Conservation (phyloP, 1,140 invertebrate species). For the Listronotus oregonensis region DNA sequence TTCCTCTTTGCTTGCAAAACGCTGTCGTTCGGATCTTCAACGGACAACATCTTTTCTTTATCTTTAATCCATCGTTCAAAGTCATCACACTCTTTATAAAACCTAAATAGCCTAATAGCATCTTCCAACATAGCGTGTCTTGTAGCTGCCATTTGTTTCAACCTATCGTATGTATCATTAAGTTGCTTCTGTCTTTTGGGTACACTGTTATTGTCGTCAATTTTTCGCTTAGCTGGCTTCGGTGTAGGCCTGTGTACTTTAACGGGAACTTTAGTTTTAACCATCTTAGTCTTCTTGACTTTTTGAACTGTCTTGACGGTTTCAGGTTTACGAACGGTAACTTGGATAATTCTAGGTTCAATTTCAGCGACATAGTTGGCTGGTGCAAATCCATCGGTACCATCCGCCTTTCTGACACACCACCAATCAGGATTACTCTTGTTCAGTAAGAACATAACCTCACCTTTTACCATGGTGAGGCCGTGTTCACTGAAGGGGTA, state of each 20-base stretch:
- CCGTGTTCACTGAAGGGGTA: conserved; percentile 94
- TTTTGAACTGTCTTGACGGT: conserved; percentile 80
- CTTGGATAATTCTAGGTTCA: conserved; percentile 83
- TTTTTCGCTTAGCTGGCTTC: conserved; percentile 61
- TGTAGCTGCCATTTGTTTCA: conserved; percentile 78
- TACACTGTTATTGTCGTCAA: conserved; percentile 75
- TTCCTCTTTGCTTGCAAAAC: conserved; percentile 94
- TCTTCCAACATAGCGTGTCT: conserved; percentile 87
- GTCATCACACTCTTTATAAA: conserved; percentile 97
- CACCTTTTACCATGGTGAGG: conserved; percentile 91
- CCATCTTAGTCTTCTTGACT: conserved; percentile 89
- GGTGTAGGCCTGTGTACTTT: conserved; percentile 59
- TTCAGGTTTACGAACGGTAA: conserved; percentile 81
- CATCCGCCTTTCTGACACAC: conserved; percentile 90
- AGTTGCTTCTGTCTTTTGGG: conserved; percentile 81
- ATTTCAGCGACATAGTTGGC: conserved; percentile 96
- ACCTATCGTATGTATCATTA: conserved; percentile 78
- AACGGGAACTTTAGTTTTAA: conserved; percentile 81
- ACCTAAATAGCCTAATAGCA: conserved; percentile 89
- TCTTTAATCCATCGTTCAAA: conserved; percentile 98
- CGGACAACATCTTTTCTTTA: conserved; percentile 85
- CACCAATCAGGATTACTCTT: conserved; percentile 99
- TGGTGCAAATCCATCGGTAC: conserved; percentile 94
- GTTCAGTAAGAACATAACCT: conserved; percentile 90
- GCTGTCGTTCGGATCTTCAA: conserved; percentile 84